Percentiles rank a stretch among this genome's conserved stretches.
Evolutionary conservation across 35 echinoderm and acorn worm species (phyloP).

Genomic region (Ophioderma brevispina): DNA sequence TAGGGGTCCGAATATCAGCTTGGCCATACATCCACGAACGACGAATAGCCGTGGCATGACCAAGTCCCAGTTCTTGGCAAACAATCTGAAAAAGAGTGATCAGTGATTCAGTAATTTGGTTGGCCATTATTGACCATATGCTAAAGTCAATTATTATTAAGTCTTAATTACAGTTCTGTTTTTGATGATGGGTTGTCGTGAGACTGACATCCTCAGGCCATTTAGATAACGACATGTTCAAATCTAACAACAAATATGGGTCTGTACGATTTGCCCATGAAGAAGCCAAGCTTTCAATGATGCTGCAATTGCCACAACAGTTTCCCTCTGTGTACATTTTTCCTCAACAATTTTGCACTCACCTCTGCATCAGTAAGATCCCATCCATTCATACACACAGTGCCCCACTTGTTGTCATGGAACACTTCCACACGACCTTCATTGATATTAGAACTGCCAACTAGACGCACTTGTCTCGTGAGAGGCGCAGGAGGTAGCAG

Average conservation of each 20-base stretch:
- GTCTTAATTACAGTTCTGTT: background rate
- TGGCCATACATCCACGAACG: slow-evolving; percentile 6
- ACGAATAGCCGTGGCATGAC: slow-evolving; percentile 21
- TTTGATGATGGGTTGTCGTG: background rate
- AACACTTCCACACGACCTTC: slow-evolving; percentile 76
- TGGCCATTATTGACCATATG: no score
- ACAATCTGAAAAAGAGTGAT: slow-evolving; percentile 59
- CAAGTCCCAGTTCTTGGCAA: slow-evolving; percentile 81
- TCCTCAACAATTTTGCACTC: background rate
- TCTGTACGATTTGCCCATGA: background rate
- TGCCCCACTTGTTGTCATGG: slow-evolving; percentile 68
- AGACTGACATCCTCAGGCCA: background rate
- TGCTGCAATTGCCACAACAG: background rate
- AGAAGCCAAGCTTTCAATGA: background rate
- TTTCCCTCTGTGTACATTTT: background rate
- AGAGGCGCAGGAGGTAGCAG: slow-evolving; percentile 13
- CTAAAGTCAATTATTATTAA: no score
- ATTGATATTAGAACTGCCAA: slow-evolving; percentile 45
- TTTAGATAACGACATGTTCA: background rate
- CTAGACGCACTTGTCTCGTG: slow-evolving; percentile 43
- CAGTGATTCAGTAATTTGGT: no score
- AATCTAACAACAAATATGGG: background rate
- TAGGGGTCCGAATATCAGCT: slow-evolving; percentile 18
- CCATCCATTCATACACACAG: slow-evolving; percentile 73
- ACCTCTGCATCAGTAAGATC: slow-evolving; percentile 75